Conservation (phyloP, 2,888 invertebrate genomes). For the Glyphotaelius pellucidus region DNA sequence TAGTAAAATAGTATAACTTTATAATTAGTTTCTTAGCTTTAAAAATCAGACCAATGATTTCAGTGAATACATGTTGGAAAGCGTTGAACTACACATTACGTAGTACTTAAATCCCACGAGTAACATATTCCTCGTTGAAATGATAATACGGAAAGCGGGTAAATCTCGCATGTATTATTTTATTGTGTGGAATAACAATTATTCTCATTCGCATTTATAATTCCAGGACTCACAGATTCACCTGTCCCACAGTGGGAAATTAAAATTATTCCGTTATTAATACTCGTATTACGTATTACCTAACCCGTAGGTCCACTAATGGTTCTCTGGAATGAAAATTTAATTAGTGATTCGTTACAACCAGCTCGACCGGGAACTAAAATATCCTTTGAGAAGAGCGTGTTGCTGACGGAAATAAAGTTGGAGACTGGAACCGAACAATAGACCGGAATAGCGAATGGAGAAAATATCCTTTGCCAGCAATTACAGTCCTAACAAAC, state of each 20-base stretch:
- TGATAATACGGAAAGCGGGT: background rate
- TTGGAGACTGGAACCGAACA: background rate
- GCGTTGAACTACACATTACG: background rate
- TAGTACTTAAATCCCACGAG: background rate
- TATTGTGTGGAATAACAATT: background rate
- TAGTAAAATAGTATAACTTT: too few species aligned
- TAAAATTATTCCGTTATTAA: background rate
- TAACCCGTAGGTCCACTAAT: background rate
- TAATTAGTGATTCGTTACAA: background rate
- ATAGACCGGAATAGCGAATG: background rate
- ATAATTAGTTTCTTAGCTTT: too few species aligned
- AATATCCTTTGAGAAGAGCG: background rate
- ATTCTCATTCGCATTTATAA: background rate
- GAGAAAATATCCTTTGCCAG: background rate
- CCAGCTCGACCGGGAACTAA: background rate
- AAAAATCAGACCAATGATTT: background rate
- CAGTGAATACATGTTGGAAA: background rate
- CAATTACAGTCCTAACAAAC: background rate
- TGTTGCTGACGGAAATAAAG: slow-evolving; percentile 2
- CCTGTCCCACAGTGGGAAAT: background rate
- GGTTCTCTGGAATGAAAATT: background rate
- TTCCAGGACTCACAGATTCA: background rate
- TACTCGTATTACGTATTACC: background rate
- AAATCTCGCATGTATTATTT: background rate
- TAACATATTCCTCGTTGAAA: background rate